Percentiles rank a stretch among this genome's conserved stretches.
Evolutionary conservation across 2,113 vertebrate genomes (phyloP).

Genomic region (Xenopus borealis): DNA sequence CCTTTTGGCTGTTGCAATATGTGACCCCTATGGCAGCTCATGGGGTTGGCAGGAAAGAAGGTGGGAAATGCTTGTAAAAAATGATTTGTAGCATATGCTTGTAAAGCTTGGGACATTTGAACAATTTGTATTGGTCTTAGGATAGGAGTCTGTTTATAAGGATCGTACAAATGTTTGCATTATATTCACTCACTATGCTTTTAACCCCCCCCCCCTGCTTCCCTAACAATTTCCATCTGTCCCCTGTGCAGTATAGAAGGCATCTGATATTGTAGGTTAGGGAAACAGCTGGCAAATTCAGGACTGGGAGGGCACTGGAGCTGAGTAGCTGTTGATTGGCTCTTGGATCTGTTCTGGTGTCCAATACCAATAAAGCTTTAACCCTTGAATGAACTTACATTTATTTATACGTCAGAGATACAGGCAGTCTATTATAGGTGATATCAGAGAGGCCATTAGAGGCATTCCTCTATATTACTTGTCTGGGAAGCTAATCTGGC

Average conservation of each 20-base stretch:
- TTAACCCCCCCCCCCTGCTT: slow-evolving; percentile 16
- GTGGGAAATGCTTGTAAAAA: slow-evolving; percentile 32
- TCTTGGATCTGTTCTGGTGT: neutral
- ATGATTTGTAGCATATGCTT: slow-evolving; percentile 39
- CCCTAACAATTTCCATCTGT: slow-evolving; percentile 38
- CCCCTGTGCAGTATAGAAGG: slow-evolving; percentile 5
- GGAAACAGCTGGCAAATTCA: neutral
- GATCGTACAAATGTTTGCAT: slow-evolving; percentile 44
- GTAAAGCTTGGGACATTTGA: slow-evolving; percentile 35
- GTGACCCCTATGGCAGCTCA: neutral
- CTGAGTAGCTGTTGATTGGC: neutral
- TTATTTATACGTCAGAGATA: neutral
- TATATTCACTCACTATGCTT: slow-evolving; percentile 36
- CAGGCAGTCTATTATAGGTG: neutral
- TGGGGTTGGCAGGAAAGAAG: slow-evolving; percentile 2
- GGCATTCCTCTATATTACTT: slow-evolving; percentile 14
- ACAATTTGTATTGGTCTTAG: slow-evolving; percentile 38
- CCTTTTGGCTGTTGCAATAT: neutral
- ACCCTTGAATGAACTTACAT: neutral
- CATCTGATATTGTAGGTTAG: neutral
- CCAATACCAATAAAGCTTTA: neutral
- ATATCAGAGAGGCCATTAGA: neutral
- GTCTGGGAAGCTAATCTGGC: neutral
- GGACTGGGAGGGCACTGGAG: neutral
- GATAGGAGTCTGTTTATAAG: slow-evolving; percentile 40